Base-by-base conservation (phyloP, 2,113 vertebrate species). In the Danionella cerebrum region DNA sequence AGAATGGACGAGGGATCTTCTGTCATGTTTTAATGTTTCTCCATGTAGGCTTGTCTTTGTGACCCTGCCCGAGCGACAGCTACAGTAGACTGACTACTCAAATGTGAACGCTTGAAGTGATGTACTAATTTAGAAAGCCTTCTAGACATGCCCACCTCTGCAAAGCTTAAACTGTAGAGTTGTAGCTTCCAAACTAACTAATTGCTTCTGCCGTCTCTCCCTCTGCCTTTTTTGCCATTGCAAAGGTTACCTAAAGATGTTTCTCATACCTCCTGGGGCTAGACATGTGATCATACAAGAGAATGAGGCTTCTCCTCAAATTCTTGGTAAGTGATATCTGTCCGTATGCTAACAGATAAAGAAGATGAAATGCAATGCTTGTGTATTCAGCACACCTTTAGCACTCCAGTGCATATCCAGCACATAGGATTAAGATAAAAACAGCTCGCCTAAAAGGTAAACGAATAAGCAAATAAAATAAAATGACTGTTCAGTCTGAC, bases 201-300 rank as follows among this genome's bases (percentile, higher is more conserved):
- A 93, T 84, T 78, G 6, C 69, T 59, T 84, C 83, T 90, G 33
- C 93, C 80, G 65, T 92, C 89, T 92, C 84, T 88, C 86, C 86
- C 85, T 8, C 44, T 83, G 70, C 83, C 80, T 71, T 69, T 63
- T 45, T 84, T 73, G 80, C 86, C 81, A 76, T 76, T 89, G 88
- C 87, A 90, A 91, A 98, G 96, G 94, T 80, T 95, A 92, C 92
- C 90, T 98, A 85, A 99, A 99, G 96, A 98, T 98, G 96, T 97
- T 99, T 93, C 92, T 93, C 78, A 89, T 99, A 82, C 94, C 96
- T 84, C 90, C 92, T 0, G 92, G 94, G 86, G 94, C 94, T 87
- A 94, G 94, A 92, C 94, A 98, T 91, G 91, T 97, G 89, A 87
- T 91, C 84, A 84, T 99, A 88, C 94, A 98, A 91, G 95, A 99